Evolutionary conservation across 2,113 vertebrate genomes (phyloP).

Genomic region (Candoia aspera): DNA sequence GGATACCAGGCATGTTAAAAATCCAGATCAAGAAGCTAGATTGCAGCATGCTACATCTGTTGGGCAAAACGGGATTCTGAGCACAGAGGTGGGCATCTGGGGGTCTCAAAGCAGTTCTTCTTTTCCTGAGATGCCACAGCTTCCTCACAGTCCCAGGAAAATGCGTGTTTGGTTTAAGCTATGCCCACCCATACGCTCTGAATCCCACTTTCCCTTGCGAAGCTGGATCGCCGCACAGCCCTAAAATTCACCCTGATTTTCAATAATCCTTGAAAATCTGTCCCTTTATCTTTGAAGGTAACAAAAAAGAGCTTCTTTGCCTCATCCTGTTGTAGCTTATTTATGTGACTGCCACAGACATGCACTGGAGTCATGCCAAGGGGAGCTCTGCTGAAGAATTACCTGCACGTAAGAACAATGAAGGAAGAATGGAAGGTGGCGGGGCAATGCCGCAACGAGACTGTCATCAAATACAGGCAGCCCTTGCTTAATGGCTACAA

Average conservation of each 20-base stretch:
- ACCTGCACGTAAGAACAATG: background rate
- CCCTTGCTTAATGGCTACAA: too few relatives aligned
- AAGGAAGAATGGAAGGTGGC: background rate
- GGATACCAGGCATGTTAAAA: background rate
- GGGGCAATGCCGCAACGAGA: background rate
- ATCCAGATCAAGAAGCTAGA: background rate
- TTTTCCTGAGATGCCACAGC: too few relatives aligned
- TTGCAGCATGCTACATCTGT: background rate
- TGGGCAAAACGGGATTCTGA: background rate
- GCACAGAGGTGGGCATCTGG: background rate
- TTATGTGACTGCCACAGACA: background rate
- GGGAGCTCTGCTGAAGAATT: background rate
- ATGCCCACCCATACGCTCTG: too few relatives aligned
- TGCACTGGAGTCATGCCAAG: background rate
- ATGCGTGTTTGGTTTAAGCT: too few relatives aligned
- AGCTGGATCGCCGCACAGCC: too few relatives aligned
- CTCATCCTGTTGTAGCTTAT: constrained; percentile 4
- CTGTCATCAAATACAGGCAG: background rate
- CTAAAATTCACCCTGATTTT: too few relatives aligned
- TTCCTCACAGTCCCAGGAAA: too few relatives aligned
- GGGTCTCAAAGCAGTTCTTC: background rate
- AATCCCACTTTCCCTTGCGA: too few relatives aligned
- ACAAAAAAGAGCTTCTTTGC: background rate
- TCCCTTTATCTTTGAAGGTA: constrained; percentile 5
- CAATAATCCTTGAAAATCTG: background rate